These are phyloP conservation scores for Synanceia verrucosa DNA, from an alignment of 2,797 vertebrate species.

Conservation along the genomic window DNA sequence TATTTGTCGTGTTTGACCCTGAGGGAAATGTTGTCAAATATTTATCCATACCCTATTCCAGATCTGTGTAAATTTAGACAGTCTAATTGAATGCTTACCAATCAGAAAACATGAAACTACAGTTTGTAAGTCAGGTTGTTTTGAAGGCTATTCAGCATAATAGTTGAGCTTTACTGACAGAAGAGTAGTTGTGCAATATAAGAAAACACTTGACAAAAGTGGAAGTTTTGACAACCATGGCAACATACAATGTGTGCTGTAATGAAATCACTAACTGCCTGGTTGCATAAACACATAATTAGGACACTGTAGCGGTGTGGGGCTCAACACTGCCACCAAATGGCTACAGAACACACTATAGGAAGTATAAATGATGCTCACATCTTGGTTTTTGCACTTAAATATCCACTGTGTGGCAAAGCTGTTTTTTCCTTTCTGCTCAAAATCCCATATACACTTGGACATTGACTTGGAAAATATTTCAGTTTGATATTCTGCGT, in stretches of 20 bases:
- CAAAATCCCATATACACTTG: neutral
- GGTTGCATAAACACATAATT: conserved; percentile 13
- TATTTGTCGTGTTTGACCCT: neutral
- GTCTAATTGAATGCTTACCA: neutral
- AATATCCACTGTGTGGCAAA: neutral
- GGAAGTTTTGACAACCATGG: neutral
- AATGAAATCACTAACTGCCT: neutral
- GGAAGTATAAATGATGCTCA: conserved; percentile 3
- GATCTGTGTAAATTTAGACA: neutral
- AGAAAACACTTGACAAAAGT: neutral
- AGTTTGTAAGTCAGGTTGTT: neutral
- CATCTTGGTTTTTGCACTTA: neutral
- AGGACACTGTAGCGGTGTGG: conserved; percentile 6
- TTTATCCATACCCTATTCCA: neutral
- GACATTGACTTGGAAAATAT: too few relatives aligned
- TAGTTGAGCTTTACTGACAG: neutral
- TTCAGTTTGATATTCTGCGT: too few relatives aligned
- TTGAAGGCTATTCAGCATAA: neutral
- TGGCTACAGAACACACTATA: conserved; percentile 42
- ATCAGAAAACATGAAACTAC: neutral
- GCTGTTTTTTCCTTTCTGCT: neutral
- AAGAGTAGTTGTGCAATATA: neutral
- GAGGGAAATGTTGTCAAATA: neutral
- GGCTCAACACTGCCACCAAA: conserved; percentile 78
- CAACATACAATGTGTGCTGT: neutral